Conservation (phyloP, 1,140 invertebrate genomes). For the Drosophila mojavensis region DNA sequence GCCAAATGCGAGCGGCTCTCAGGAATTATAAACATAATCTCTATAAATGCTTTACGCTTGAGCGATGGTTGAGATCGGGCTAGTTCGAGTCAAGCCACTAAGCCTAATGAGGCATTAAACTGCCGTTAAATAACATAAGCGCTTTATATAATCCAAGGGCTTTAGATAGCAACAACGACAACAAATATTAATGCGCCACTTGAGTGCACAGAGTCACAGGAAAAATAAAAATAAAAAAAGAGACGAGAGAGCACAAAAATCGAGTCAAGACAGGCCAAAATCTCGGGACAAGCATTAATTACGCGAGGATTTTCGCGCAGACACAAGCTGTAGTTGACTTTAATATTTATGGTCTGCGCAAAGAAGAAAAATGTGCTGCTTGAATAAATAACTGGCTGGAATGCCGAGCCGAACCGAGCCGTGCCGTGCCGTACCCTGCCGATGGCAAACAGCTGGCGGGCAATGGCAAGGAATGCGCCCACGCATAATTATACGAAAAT, state of each 20-base stretch:
- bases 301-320: slow-evolving; percentile 64
- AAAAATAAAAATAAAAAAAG: slow-evolving; percentile 10
- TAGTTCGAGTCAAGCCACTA: slow-evolving; percentile 44
- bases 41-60: background rate
- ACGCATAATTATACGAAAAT: slow-evolving; percentile 82
- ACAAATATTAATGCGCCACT: slow-evolving; percentile 59
- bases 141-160: slow-evolving; percentile 60
- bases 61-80: background rate
- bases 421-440: background rate
- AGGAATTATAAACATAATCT: slow-evolving; percentile 19
- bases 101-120: slow-evolving; percentile 67
- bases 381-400: slow-evolving; percentile 69
- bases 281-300: slow-evolving; percentile 74
- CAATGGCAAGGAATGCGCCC: slow-evolving; percentile 56
- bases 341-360: slow-evolving; percentile 72
- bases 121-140: slow-evolving; percentile 67
- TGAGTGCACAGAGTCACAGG: slow-evolving; percentile 50
- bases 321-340: slow-evolving; percentile 67
- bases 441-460: slow-evolving; percentile 12
- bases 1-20: background rate
- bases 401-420: background rate
- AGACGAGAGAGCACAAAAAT: background rate
- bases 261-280: slow-evolving; percentile 38
- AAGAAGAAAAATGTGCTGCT: slow-evolving; percentile 59
- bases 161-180: slow-evolving; percentile 37